These are phyloP conservation scores for Heterodera carotae DNA, from an alignment of 1,140 invertebrate genomes.

Conservation along the genomic window DNA sequence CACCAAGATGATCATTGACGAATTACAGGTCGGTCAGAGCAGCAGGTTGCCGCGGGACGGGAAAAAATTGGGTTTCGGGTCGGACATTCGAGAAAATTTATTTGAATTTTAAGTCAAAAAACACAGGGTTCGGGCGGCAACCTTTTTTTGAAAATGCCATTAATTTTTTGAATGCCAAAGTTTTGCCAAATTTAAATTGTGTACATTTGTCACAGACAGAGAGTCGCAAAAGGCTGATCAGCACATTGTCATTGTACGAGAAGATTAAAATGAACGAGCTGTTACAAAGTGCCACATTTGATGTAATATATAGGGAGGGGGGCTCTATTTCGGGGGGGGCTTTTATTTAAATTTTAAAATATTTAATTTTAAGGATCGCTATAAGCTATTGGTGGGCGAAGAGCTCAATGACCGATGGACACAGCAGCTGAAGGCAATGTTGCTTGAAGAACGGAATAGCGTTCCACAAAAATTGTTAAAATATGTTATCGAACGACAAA, in stretches of 20 bases:
- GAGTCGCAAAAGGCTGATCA: conserved; percentile 2
- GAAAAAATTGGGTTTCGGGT: no score
- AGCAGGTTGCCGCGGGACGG: no score
- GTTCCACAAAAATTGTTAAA: conserved; percentile 5
- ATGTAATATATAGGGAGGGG: no score
- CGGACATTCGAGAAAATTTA: no score
- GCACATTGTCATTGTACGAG: conserved; percentile 26
- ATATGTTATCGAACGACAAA: conserved; percentile 15
- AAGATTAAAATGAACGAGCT: conserved; percentile 26
- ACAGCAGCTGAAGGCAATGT: conserved; percentile 3
- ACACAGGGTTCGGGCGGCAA: no score
- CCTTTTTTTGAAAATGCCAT: no score
- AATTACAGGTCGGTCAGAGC: conserved; percentile 18
- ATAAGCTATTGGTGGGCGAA: conserved; percentile 19
- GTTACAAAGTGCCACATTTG: conserved; percentile 16
- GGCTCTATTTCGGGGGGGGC: no score
- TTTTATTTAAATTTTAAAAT: no score
- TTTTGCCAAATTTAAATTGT: no score
- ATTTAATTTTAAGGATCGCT: conserved; percentile 19
- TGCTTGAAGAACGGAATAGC: background rate
- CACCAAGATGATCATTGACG: conserved; percentile 22
- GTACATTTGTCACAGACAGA: no score
- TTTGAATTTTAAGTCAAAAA: no score
- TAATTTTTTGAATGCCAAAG: no score
- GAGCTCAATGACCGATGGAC: conserved; percentile 16